Base-by-base conservation (phyloP, 1,140 invertebrate genomes). In the Musca vetustissima region DNA sequence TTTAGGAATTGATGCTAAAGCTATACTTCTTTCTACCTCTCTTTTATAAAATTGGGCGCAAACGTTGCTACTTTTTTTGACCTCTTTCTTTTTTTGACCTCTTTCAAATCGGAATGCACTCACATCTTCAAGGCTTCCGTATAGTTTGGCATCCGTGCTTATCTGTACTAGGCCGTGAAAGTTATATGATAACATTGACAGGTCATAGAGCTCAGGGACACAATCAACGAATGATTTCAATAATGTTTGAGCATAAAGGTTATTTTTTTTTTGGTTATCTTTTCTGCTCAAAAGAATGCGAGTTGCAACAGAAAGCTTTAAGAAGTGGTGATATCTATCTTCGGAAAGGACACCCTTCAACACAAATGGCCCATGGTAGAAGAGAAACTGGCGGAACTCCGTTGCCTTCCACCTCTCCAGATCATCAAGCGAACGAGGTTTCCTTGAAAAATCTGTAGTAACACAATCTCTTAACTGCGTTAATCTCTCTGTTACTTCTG, bases 51-150 rank as follows among this genome's bases (percentile, higher is more conserved):
- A 68, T 59, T 72, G 66, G 21, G 64, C 24, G 8, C 64, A 64
- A 24, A 65, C 65, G 67, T 61, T 65, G 32, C 59, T 17, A 4
- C 59, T 49, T 25, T 72, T 70, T 22, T 47, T 65, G 50, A 68
- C 69, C 1, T 15, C 1, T 64, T 28, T 36, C 70, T 72, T 61
- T 66, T 71, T 69, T n/a, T 61, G 14, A 13, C 69, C 64, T 64
- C 67, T 15, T 21, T 72, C 69, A 68, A 70, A 72, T 68, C 68
- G 68, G 22, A 72, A 72, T 14, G 69, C 69, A 32, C 69, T 70
- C 50, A 66, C 65, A 67, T 68, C 19, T 50, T 69, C 47, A 47
- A 67, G 66, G 64, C 32, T 55, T 32, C 68, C 68, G 68, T 14
- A 67, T 25, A 53, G 32, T 53, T 65, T 57, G n/a, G 65, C 71